Evolutionary conservation across 2,797 vertebrate species (phyloP).

Genomic region (Scomberomorus guttatus): DNA sequence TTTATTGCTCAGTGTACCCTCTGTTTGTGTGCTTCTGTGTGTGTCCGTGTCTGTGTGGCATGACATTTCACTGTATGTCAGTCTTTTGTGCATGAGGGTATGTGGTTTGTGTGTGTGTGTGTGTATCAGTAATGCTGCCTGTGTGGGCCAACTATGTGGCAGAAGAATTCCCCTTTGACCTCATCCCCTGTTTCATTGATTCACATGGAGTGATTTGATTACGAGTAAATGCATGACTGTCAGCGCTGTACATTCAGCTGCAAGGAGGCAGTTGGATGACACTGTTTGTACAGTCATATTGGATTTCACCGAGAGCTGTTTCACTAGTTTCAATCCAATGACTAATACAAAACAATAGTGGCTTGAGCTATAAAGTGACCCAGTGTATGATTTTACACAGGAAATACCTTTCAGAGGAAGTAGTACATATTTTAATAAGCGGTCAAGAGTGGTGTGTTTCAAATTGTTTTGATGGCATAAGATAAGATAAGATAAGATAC

Average conservation of each 20-base stretch:
- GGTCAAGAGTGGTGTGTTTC: conserved; percentile 2
- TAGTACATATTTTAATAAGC: background rate
- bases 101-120: conserved; percentile 29
- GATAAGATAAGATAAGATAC: no score
- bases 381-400: background rate
- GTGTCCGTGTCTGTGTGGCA: conserved; percentile 17
- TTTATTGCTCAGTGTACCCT: conserved; percentile 38
- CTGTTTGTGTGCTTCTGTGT: conserved; percentile 36
- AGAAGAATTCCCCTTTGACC: conserved; percentile 72
- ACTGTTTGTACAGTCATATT: conserved; percentile 26
- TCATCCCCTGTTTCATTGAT: conserved; percentile 52
- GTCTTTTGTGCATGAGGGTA: conserved; percentile 5
- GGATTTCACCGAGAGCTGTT: conserved; percentile 12
- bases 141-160: conserved; percentile 65
- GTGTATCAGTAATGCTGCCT: conserved; percentile 34
- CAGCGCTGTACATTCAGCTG: conserved; percentile 35
- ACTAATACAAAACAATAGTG: background rate
- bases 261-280: conserved; percentile 1
- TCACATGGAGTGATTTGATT: conserved; percentile 73
- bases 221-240: conserved; percentile 59
- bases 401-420: background rate
- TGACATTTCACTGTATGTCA: conserved; percentile 26
- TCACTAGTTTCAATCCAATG: background rate
- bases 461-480: background rate
- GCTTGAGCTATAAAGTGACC: background rate